A percentile compares a stretch with the other conserved stretches of the same genome.
These are phyloP conservation scores for Ischnura elegans DNA, from an alignment of 2,888 invertebrate genomes.

Conservation along the genomic window DNA sequence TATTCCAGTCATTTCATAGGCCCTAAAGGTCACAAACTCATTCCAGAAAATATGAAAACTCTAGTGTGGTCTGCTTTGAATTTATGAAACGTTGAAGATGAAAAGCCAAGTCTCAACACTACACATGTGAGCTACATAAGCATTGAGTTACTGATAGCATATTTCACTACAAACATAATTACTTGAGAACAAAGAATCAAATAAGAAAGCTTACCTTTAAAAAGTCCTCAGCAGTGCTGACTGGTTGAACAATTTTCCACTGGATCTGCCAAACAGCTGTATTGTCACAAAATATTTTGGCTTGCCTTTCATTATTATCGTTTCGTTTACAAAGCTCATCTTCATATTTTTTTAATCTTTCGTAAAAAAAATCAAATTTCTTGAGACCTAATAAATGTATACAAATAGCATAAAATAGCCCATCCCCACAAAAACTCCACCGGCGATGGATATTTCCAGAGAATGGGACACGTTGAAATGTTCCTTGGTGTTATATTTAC, in stretches of 20 bases:
- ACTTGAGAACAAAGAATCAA: neutral
- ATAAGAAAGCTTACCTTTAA: neutral
- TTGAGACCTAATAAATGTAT: slow-evolving; percentile 62
- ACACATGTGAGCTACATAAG: too few relatives aligned
- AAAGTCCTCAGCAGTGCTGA: slow-evolving; percentile 40
- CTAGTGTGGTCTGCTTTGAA: too few relatives aligned
- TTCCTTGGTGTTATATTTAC: slow-evolving; percentile 66
- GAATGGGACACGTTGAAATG: slow-evolving; percentile 46
- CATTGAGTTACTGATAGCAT: too few relatives aligned
- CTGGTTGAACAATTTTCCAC: neutral
- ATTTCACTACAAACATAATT: neutral
- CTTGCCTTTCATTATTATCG: slow-evolving; percentile 53
- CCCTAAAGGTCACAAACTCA: too few relatives aligned
- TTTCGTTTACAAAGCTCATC: slow-evolving; percentile 64
- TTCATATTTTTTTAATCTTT: slow-evolving; percentile 44
- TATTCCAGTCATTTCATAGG: too few relatives aligned
- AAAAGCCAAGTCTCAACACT: too few relatives aligned
- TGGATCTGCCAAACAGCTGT: slow-evolving; percentile 61
- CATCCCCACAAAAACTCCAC: neutral
- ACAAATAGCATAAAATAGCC: slow-evolving; percentile 63
- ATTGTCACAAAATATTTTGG: slow-evolving; percentile 63
- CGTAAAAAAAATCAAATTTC: slow-evolving; percentile 49
- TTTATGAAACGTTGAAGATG: too few relatives aligned
- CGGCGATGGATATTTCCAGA: neutral
- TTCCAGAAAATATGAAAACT: too few relatives aligned